These are phyloP conservation scores for Hydropsyche tenuis DNA, from an alignment of 1,140 invertebrate genomes.

Conservation along the genomic window DNA sequence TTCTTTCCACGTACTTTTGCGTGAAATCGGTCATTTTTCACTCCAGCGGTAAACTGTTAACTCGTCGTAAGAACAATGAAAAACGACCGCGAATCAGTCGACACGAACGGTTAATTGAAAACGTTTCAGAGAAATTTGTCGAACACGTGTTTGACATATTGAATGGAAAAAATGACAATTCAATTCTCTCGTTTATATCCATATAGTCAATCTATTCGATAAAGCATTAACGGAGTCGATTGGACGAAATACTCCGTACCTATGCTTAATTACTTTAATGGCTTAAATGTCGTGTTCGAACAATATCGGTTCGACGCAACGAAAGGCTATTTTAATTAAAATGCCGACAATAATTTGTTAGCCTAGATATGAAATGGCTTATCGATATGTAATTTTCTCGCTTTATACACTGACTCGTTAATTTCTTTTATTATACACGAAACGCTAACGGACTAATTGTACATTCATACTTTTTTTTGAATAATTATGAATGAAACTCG, in stretches of 20 bases:
- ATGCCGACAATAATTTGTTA: conserved; percentile 1
- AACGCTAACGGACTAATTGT: too few relatives aligned
- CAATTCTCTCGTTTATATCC: background rate
- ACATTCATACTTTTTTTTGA: too few relatives aligned
- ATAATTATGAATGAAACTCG: too few relatives aligned
- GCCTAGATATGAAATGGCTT: conserved; percentile 15
- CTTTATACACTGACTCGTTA: background rate
- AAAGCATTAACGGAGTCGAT: background rate
- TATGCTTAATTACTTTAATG: background rate
- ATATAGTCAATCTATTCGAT: background rate
- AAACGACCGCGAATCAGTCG: too few relatives aligned
- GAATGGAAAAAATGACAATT: background rate
- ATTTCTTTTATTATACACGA: background rate
- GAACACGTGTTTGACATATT: background rate
- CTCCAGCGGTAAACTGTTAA: too few relatives aligned
- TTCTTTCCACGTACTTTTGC: too few relatives aligned
- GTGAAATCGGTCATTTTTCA: too few relatives aligned
- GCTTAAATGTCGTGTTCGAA: conserved; percentile 1
- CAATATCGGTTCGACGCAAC: background rate
- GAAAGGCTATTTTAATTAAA: conserved; percentile 17
- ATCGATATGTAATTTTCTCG: background rate
- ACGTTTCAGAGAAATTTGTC: too few relatives aligned
- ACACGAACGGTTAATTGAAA: too few relatives aligned
- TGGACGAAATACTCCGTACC: background rate
- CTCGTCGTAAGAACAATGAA: too few relatives aligned